Percentiles rank a stretch among this genome's conserved stretches.
Conservation (phyloP, 92 coral and sea anemone species). For the Palythoa grandiflora region DNA sequence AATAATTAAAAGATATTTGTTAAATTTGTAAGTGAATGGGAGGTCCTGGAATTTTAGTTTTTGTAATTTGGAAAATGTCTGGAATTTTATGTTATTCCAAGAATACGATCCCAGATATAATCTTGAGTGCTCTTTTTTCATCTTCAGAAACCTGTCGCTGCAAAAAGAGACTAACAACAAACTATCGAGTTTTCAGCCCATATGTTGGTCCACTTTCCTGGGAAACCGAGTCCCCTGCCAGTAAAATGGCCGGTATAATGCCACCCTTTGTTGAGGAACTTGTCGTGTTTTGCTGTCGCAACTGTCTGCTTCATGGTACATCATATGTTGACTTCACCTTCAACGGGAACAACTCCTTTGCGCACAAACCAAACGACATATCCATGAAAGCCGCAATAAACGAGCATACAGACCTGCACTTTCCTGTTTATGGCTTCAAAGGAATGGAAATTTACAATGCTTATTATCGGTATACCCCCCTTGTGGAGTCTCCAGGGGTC, state of each 20-base stretch:
- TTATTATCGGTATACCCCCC: conserved; percentile 68
- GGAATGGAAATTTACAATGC: conserved; percentile 73
- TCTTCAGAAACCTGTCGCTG: conserved; percentile 85
- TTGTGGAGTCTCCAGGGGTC: conserved; percentile 83
- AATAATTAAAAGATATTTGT: too few species aligned
- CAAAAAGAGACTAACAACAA: conserved; percentile 73
- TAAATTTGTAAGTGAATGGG: too few species aligned
- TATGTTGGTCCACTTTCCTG: conserved; percentile 49
- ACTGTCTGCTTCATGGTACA: conserved; percentile 75
- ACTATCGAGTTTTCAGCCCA: conserved; percentile 84
- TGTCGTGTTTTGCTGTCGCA: conserved; percentile 70
- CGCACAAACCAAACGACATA: conserved; percentile 64
- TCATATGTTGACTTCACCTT: conserved; percentile 81
- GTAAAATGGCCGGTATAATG: conserved; percentile 81
- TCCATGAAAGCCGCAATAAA: conserved; percentile 66
- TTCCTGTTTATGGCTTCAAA: conserved; percentile 85
- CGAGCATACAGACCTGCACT: conserved; percentile 75
- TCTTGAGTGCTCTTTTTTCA: neutral
- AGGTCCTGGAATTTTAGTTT: too few species aligned
- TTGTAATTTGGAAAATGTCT: too few species aligned
- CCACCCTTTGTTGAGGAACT: conserved; percentile 76
- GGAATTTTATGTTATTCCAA: neutral
- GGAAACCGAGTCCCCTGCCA: neutral
- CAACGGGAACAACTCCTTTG: conserved; percentile 69
- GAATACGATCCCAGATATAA: too few species aligned